These are phyloP conservation scores for Ophraella communa DNA, from an alignment of 2,888 invertebrate genomes.

Conservation along the genomic window DNA sequence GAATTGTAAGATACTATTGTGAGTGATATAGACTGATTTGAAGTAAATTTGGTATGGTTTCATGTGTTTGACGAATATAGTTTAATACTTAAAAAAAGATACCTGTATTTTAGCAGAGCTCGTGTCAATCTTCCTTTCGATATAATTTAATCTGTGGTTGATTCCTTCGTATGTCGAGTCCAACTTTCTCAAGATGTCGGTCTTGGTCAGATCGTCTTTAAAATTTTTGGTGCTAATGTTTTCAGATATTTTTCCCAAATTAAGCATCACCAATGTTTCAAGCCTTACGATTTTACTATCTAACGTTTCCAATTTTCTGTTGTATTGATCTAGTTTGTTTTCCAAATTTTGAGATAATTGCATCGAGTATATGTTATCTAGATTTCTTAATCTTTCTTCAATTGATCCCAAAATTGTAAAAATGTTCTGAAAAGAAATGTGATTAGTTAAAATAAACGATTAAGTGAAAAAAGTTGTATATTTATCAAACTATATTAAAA, in stretches of 20 bases:
- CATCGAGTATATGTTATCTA: constrained; percentile 55
- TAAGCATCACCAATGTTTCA: constrained; percentile 55
- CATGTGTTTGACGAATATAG: too few species aligned
- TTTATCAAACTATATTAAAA: too few species aligned
- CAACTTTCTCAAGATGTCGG: constrained; percentile 57
- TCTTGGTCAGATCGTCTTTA: constrained; percentile 58
- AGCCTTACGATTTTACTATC: constrained; percentile 56
- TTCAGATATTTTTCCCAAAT: constrained; percentile 56
- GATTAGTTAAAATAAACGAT: too few species aligned
- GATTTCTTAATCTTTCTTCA: constrained; percentile 55
- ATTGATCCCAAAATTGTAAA: constrained; percentile 55
- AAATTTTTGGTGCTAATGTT: constrained; percentile 57
- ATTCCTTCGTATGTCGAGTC: constrained; percentile 59
- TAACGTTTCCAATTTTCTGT: constrained; percentile 58
- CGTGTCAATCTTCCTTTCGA: constrained; percentile 56
- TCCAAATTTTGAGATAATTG: constrained; percentile 55
- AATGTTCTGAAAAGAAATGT: constrained; percentile 50
- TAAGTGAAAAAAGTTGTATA: too few species aligned
- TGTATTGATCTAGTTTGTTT: constrained; percentile 58
- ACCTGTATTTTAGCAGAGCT: constrained; percentile 57
- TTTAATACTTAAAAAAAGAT: constrained; percentile 3
- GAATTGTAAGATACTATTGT: too few species aligned
- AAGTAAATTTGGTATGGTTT: neutral
- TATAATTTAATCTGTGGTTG: constrained; percentile 55
- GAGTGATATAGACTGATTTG: neutral